These are phyloP conservation scores for Struthio camelus DNA, from an alignment of 2,113 vertebrate species.

Conservation along the genomic window DNA sequence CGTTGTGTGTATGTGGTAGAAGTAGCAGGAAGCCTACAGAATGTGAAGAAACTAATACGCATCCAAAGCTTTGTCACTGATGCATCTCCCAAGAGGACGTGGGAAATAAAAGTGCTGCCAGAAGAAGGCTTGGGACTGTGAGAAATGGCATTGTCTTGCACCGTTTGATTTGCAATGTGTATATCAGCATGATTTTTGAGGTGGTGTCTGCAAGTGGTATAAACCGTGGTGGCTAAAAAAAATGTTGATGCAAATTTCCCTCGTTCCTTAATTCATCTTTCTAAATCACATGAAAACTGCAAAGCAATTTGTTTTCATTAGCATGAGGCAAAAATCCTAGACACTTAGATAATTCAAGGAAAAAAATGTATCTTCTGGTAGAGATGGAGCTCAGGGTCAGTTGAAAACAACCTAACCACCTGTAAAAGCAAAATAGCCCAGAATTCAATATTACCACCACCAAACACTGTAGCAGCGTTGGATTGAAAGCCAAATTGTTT, in stretches of 20 bases:
- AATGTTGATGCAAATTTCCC: not conserved
- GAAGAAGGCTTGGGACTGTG: not conserved
- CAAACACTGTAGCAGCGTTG: not conserved
- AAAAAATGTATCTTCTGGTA: not conserved
- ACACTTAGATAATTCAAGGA: not conserved
- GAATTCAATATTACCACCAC: not conserved
- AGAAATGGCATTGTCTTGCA: not conserved
- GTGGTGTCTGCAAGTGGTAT: not conserved
- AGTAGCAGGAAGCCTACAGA: not conserved
- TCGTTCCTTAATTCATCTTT: not conserved
- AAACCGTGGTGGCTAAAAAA: not conserved
- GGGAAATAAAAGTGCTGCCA: not conserved
- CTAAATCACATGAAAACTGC: not conserved
- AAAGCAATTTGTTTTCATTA: conserved; percentile 12
- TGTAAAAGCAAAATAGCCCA: not conserved
- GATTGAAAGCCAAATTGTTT: not conserved
- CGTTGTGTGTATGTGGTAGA: not conserved
- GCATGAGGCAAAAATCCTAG: not conserved
- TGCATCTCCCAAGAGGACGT: not conserved
- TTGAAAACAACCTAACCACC: not conserved
- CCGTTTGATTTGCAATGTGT: not conserved
- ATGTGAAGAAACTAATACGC: not conserved
- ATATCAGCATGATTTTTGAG: not conserved
- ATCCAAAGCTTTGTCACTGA: not conserved
- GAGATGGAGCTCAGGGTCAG: not conserved